Evolutionary conservation across 2,797 vertebrate genomes (phyloP).

Genomic region (Phalloptychus januarius): DNA sequence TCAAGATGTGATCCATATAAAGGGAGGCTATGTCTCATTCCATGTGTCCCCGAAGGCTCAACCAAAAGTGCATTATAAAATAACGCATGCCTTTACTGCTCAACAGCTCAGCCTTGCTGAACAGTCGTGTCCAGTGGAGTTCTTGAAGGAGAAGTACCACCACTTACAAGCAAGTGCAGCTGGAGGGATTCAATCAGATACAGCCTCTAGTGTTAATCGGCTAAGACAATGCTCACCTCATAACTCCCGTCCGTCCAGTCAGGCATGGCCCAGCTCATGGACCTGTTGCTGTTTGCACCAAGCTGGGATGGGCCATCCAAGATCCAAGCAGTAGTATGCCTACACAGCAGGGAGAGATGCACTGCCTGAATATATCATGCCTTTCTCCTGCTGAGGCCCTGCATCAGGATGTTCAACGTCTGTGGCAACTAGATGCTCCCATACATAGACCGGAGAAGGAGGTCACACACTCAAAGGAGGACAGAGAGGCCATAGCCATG

Average conservation of each 20-base stretch:
- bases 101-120: constrained; percentile 1
- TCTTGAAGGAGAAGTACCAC: background rate
- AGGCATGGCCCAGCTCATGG: background rate
- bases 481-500: constrained; percentile 2
- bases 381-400: background rate
- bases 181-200: background rate
- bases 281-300: background rate
- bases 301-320: constrained; percentile 3
- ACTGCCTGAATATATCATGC: constrained; percentile 1
- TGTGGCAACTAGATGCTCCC: constrained; percentile 1
- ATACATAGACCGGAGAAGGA: background rate
- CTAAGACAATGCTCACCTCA: background rate
- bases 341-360: background rate
- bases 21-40: constrained; percentile 5
- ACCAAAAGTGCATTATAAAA: background rate
- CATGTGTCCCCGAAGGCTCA: background rate
- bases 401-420: background rate
- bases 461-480: background rate
- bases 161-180: background rate
- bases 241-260: constrained; percentile 4
- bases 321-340: constrained; percentile 3
- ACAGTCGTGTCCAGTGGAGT: background rate
- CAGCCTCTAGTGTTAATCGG: background rate
- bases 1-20: background rate
- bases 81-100: background rate